These are phyloP conservation scores for Papilio demoleus DNA, from an alignment of 2,888 invertebrate genomes.

Conservation along the genomic window DNA sequence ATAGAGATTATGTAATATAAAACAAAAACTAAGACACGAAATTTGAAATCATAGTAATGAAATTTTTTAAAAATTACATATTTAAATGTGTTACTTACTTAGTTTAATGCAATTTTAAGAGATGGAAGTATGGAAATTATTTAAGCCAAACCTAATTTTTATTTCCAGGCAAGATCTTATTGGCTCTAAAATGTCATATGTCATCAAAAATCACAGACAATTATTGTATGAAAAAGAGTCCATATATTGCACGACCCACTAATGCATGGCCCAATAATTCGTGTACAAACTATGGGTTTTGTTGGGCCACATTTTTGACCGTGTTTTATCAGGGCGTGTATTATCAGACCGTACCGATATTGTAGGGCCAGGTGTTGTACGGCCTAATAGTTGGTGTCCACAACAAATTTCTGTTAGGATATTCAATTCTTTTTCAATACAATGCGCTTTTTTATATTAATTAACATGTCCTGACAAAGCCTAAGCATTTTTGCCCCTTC, in stretches of 20 bases:
- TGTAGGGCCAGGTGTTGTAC: no score
- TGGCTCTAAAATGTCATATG: constrained; percentile 10
- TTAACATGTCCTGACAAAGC: no score
- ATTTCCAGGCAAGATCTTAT: constrained; percentile 4
- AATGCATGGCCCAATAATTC: no score
- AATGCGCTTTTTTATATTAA: no score
- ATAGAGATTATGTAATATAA: constrained; percentile 37
- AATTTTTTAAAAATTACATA: neutral
- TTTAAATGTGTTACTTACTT: constrained; percentile 21
- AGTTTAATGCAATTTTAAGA: constrained; percentile 7
- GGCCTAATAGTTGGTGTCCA: no score
- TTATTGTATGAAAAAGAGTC: neutral
- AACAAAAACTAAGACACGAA: constrained; percentile 6
- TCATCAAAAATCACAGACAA: constrained; percentile 2
- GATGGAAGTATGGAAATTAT: neutral
- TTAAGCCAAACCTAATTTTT: constrained; percentile 8
- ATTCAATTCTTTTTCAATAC: no score
- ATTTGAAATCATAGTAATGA: neutral
- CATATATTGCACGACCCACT: neutral
- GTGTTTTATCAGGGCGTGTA: no score
- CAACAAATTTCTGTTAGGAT: no score
- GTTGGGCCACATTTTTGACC: no score
- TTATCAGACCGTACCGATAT: no score
- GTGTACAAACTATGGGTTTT: no score
- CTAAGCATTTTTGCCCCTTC: no score